Conservation (phyloP, 2,797 vertebrate species). For the Myoxocephalus aenaeus region DNA sequence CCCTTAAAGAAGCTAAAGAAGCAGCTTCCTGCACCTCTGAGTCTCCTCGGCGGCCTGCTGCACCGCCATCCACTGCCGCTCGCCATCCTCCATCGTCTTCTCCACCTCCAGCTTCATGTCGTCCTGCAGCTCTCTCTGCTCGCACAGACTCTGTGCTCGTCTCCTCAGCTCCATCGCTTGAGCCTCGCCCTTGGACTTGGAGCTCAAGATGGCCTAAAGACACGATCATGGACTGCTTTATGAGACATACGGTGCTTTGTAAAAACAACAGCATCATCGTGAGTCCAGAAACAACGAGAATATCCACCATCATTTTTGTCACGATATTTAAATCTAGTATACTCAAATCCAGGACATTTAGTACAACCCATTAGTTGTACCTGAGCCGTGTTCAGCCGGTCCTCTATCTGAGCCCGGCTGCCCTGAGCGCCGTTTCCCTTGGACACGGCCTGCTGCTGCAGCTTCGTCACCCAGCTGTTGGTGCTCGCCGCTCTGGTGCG, state of each 20-base stretch:
- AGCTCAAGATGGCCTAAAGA: constrained; percentile 82
- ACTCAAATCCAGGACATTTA: too few relatives aligned
- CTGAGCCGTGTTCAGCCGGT: constrained; percentile 76
- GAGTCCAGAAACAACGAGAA: not conserved
- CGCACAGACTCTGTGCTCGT: constrained; percentile 67
- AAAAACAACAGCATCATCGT: not conserved
- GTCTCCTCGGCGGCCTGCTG: constrained; percentile 61
- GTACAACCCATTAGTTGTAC: constrained; percentile 41
- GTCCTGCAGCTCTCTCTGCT: constrained; percentile 62
- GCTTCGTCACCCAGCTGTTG: constrained; percentile 79
- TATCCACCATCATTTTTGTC: too few relatives aligned
- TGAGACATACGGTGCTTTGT: not conserved
- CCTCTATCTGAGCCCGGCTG: constrained; percentile 76
- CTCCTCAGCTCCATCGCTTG: constrained; percentile 80
- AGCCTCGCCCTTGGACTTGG: constrained; percentile 80
- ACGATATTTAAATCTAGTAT: too few relatives aligned
- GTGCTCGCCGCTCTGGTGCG: constrained; percentile 73
- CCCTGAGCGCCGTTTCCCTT: constrained; percentile 58
- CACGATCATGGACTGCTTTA: not conserved
- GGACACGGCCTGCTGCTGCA: constrained; percentile 77
- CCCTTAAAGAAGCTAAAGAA: not conserved
- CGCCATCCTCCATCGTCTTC: constrained; percentile 53
- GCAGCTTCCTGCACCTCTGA: constrained; percentile 57
- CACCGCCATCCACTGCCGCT: constrained; percentile 72
- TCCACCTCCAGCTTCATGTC: constrained; percentile 63